Evolutionary conservation across 2,113 vertebrate species (phyloP).

Genomic region (Hemicordylus capensis): DNA sequence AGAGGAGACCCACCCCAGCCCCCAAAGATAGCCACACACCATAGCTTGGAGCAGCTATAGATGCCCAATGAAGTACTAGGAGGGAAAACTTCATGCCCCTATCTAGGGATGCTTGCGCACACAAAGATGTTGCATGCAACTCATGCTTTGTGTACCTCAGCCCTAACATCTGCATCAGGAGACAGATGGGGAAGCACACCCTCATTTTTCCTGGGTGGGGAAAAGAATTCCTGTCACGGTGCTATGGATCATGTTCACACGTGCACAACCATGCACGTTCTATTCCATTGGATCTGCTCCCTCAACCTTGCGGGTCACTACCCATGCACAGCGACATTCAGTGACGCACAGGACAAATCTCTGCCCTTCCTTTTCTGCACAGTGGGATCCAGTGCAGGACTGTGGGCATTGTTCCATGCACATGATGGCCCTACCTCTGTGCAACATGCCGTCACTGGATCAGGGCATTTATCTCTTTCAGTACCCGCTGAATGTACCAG

Average conservation of each 20-base stretch:
- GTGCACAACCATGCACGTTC: not conserved
- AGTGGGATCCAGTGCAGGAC: conserved; percentile 16
- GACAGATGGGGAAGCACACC: not conserved
- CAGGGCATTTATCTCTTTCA: conserved; percentile 40
- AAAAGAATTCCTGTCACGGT: not conserved
- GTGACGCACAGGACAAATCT: not conserved
- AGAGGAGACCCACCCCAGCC: not conserved
- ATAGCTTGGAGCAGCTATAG: conserved; percentile 51
- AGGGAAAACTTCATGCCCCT: not conserved
- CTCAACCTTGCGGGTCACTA: not conserved
- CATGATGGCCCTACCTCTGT: not conserved
- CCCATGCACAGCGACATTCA: not conserved
- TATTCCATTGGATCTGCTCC: not conserved
- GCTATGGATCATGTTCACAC: not conserved
- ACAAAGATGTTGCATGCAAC: not conserved
- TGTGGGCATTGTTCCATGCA: conserved; percentile 14
- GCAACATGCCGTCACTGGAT: conserved; percentile 36
- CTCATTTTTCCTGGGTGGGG: not conserved
- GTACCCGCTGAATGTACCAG: conserved; percentile 1
- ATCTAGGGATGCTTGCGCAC: conserved; percentile 1
- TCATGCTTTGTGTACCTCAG: not conserved
- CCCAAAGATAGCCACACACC: conserved; percentile 58
- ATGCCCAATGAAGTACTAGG: not conserved
- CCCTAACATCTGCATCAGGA: not conserved
- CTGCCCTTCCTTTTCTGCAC: not conserved